Percentiles rank a stretch among this genome's conserved stretches.
Evolutionary conservation across 2,888 invertebrate species (phyloP).

Genomic region (Chymomyza procnemis): DNA sequence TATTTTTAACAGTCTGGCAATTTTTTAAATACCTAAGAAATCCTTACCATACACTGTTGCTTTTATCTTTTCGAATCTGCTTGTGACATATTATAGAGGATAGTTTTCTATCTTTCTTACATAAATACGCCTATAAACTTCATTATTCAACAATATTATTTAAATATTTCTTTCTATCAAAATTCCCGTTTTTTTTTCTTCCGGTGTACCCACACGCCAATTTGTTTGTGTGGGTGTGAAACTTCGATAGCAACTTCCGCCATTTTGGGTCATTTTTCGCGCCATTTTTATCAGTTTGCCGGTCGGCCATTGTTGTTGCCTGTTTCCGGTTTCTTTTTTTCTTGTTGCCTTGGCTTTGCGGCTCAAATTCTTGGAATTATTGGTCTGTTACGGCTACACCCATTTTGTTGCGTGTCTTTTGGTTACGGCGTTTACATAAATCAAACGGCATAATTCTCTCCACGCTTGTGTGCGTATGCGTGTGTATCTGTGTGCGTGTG

Average conservation of each 20-base stretch:
- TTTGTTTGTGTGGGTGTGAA: conserved; percentile 26
- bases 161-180: too few relatives aligned
- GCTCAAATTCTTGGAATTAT: neutral
- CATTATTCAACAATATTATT: too few relatives aligned
- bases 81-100: too few relatives aligned
- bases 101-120: too few relatives aligned
- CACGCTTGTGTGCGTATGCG: conserved; percentile 28
- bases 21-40: too few relatives aligned
- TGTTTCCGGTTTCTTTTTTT: neutral
- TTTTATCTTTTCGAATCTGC: too few relatives aligned
- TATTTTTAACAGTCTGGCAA: too few relatives aligned
- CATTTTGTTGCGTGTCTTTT: conserved; percentile 6
- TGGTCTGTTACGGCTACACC: neutral
- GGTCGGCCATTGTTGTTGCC: conserved; percentile 4
- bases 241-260: conserved; percentile 28
- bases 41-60: too few relatives aligned
- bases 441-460: conserved; percentile 55
- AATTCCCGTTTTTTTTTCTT: conserved; percentile 3
- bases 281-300: conserved; percentile 44
- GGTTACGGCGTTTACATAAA: conserved; percentile 45
- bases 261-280: conserved; percentile 37
- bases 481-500: conserved; percentile 27
- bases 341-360: neutral
- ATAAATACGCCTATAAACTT: too few relatives aligned
- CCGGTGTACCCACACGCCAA: conserved; percentile 30